phyloP scores from a whole-genome alignment of 2,113 vertebrate species.

The Tychaedon coryphoeus region DNA sequence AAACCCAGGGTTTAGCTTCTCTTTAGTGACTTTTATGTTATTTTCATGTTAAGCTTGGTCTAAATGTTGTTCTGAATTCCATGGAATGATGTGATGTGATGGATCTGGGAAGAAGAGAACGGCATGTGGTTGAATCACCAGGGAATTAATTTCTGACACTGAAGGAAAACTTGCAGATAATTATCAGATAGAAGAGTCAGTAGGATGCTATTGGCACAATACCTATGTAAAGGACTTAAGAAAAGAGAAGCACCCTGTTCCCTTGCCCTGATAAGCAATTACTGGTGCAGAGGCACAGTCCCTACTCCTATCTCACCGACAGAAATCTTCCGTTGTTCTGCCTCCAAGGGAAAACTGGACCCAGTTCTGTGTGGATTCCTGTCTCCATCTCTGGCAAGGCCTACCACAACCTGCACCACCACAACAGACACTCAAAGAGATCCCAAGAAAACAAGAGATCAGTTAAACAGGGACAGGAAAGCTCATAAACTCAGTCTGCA shows the following conservation, averaged over 20 bases:
- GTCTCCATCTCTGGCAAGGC: not conserved
- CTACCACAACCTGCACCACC: not conserved
- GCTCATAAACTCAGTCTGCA: not conserved
- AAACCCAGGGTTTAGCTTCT: not conserved
- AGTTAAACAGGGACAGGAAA: not conserved
- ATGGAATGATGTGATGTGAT: not conserved
- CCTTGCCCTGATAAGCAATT: not conserved
- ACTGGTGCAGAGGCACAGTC: not conserved
- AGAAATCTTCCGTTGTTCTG: not conserved
- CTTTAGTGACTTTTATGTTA: not conserved
- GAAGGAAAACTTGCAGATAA: not conserved
- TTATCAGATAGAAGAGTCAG: not conserved
- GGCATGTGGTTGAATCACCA: not conserved
- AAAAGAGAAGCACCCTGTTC: not conserved
- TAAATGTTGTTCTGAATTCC: not conserved
- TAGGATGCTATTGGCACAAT: not conserved
- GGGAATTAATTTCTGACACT: not conserved
- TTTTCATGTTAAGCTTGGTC: not conserved
- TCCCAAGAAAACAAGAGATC: not conserved
- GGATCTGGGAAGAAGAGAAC: not conserved
- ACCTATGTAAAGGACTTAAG: not conserved
- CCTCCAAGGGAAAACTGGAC: not conserved
- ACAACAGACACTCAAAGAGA: not conserved
- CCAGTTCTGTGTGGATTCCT: not conserved
- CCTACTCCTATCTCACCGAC: fast-evolving